Percentiles rank a stretch among this genome's conserved stretches.
Evolutionary conservation across 2,797 vertebrate species (phyloP).

Genomic region (Schizothorax lantsangensis): DNA sequence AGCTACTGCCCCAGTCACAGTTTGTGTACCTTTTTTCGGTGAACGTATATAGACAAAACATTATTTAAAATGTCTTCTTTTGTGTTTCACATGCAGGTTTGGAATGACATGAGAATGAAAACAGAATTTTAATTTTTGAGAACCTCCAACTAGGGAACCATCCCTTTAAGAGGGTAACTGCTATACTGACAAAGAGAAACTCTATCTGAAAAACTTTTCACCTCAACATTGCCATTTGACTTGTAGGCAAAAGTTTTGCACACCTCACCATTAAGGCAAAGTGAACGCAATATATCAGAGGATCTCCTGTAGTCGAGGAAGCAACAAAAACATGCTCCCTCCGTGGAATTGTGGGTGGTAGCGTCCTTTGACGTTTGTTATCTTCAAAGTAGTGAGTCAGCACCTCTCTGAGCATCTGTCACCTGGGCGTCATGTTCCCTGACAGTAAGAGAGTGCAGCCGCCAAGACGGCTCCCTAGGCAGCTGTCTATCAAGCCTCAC

Average conservation of each 20-base stretch:
- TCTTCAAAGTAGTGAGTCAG: constrained; percentile 69
- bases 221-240: constrained; percentile 59
- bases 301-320: constrained; percentile 31
- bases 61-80: background rate
- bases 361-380: constrained; percentile 67
- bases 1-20: background rate
- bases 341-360: constrained; percentile 59
- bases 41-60: background rate
- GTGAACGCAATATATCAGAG: constrained; percentile 36
- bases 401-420: constrained; percentile 64
- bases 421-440: constrained; percentile 58
- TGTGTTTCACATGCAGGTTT: background rate
- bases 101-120: background rate
- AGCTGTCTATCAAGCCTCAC: constrained; percentile 59
- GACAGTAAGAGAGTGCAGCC: constrained; percentile 48
- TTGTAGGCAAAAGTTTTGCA: constrained; percentile 57
- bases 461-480: constrained; percentile 48
- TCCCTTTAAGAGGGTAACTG: background rate
- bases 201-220: constrained; percentile 43
- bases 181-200: no score
- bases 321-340: constrained; percentile 61
- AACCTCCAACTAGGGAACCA: background rate
- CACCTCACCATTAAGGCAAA: constrained; percentile 29
- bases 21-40: background rate
- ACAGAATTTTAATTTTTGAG: background rate